Percentiles rank a stretch among this genome's conserved stretches.
Conservation (phyloP, 1,140 invertebrate genomes). For the Orussus abietinus region DNA sequence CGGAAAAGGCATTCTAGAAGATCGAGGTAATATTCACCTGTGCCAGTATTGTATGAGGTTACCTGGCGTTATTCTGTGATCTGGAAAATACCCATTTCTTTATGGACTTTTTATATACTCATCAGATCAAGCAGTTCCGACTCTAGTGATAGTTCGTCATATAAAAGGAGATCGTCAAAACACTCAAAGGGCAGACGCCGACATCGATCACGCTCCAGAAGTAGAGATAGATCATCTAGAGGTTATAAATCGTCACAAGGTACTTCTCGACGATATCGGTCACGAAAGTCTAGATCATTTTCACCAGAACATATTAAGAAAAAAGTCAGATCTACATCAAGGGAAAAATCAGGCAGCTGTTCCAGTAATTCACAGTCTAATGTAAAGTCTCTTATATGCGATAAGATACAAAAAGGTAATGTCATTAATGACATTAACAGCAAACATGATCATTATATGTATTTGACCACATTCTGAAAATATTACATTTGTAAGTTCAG, state of each 20-base stretch:
- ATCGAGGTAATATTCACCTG: conserved; percentile 34
- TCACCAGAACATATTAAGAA: conserved; percentile 36
- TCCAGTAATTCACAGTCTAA: conserved; percentile 48
- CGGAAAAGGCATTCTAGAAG: conserved; percentile 36
- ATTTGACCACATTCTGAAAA: conserved; percentile 10
- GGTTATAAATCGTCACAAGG: conserved; percentile 37
- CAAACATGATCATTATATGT: conserved; percentile 11
- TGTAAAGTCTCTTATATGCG: conserved; percentile 28
- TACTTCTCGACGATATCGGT: conserved; percentile 38
- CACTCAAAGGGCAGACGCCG: conserved; percentile 40
- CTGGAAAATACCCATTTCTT: conserved; percentile 9
- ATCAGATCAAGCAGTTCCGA: conserved; percentile 43
- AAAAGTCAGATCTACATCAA: conserved; percentile 42
- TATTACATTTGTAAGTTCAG: conserved; percentile 24
- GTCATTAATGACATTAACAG: conserved; percentile 7
- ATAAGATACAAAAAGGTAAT: conserved; percentile 24
- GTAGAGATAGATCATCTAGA: conserved; percentile 35
- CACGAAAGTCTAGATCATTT: conserved; percentile 35
- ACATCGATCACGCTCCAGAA: conserved; percentile 41
- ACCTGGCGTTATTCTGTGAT: too few species aligned
- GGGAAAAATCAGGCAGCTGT: conserved; percentile 46
- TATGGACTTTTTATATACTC: conserved; percentile 5
- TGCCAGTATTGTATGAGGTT: background rate
- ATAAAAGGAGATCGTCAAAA: conserved; percentile 39
- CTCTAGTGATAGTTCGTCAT: conserved; percentile 40